Evolutionary conservation across 2,888 invertebrate species (phyloP), one percentile per base, ranked within the genome.

Genomic region (Agelastica alni): DNA sequence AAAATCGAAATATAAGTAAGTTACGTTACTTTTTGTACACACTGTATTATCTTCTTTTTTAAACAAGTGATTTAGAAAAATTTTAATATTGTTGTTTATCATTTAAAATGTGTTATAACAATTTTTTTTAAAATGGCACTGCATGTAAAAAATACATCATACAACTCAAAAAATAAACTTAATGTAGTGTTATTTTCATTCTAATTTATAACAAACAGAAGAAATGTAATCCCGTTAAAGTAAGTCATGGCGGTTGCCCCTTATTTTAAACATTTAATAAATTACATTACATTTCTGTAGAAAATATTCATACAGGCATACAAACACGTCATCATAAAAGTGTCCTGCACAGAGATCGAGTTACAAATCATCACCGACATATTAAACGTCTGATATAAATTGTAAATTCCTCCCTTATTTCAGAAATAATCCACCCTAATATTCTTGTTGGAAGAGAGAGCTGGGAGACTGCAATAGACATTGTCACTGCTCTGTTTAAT

Each of bases 401-500:
- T 56, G 58, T 55, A 49, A 61, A 64, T 61, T 61, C 60, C 60
- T 61, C 62, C 64, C 62, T 61, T 59, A 62, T 61, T 56, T 51
- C 56, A 52, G 48, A 54, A 58, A 60, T 58, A 53, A 60, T 61
- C 59, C 58, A 62, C 59, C 62, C 62, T 58, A 60, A 58, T 56
- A 61, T 64, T 63, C 62, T 63, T 59, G 62, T 61, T 60, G 49
- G 26, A 31, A 32, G 49, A 49, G 60, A 58, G 62, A 60, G 59
- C 41, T 12, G 20, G 34, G 56, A 62, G 62, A 61, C 66, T 72
- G 69, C 69, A 68, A 65, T 60, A 71, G 72, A 70, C 73, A 71
- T 63, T 70, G 73, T 72, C 71, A 62, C 66, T 59, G 69, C 69
- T 66, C 71, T 66, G 68, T 68, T 70, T 70, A 73, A 74, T 73